phyloP scores from a whole-genome alignment of 2,888 invertebrate genomes.

The Zaprionus bogoriensis region DNA sequence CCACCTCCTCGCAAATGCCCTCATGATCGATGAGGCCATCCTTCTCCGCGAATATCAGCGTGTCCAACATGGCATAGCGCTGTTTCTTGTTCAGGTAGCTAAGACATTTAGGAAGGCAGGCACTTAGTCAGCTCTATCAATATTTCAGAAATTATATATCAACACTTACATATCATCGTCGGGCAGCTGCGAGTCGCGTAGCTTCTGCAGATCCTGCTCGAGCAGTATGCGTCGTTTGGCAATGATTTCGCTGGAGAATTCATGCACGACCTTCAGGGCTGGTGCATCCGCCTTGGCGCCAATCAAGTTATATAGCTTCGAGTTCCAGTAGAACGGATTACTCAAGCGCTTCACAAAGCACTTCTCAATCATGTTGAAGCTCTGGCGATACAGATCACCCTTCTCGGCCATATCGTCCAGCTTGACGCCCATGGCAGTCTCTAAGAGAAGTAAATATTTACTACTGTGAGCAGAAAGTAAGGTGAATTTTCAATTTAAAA shows the following conservation, averaged over 20 bases:
- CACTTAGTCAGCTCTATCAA: too few relatives aligned
- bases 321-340: conserved; percentile 60
- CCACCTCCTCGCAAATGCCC: conserved; percentile 87
- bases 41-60: conserved; percentile 67
- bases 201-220: conserved; percentile 28
- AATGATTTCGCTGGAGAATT: conserved; percentile 77
- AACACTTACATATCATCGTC: conserved; percentile 36
- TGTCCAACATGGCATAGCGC: conserved; percentile 78
- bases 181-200: neutral
- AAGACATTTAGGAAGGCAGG: too few relatives aligned
- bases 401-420: conserved; percentile 72
- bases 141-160: neutral
- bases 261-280: conserved; percentile 61
- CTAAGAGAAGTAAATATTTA: conserved; percentile 30
- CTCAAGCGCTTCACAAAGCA: conserved; percentile 59
- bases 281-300: conserved; percentile 41
- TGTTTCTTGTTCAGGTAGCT: conserved; percentile 62
- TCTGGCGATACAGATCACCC: conserved; percentile 70
- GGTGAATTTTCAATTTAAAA: too few relatives aligned
- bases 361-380: conserved; percentile 67
- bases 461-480: too few relatives aligned
- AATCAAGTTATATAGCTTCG: conserved; percentile 52
- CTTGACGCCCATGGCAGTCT: conserved; percentile 77
- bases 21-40: conserved; percentile 77
- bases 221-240: conserved; percentile 67